Percentiles rank a stretch among this genome's conserved stretches.
Conservation (phyloP, 2,888 invertebrate genomes). For the Helobdella robusta region DNA sequence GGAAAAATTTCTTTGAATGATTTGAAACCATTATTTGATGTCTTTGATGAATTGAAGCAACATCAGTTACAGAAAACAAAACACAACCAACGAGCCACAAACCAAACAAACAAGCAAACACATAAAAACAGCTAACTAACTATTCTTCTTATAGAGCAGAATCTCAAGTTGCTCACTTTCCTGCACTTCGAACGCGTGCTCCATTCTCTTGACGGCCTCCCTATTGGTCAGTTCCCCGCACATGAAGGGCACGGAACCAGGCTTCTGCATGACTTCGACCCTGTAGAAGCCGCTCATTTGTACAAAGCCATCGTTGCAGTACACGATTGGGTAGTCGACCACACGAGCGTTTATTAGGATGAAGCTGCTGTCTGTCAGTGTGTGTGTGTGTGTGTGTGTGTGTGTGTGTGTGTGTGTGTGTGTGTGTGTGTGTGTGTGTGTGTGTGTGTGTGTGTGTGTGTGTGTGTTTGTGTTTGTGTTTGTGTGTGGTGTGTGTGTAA, state of each 20-base stretch:
- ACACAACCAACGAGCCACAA: too few species aligned
- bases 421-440: too few species aligned
- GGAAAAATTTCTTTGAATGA: not conserved
- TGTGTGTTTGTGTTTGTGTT: too few species aligned
- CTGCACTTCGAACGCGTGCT: constrained; percentile 86
- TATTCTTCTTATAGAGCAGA: constrained; percentile 83
- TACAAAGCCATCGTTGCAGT: constrained; percentile 99
- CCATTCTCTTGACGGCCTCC: constrained; percentile 83
- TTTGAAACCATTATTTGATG: not conserved
- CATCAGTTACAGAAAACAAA: too few species aligned
- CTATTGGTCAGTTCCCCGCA: constrained; percentile 97
- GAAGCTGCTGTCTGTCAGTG: constrained; percentile 54
- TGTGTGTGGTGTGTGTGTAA: too few species aligned
- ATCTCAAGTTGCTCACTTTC: constrained; percentile 97
- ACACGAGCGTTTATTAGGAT: constrained; percentile 98
- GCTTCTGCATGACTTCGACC: constrained; percentile 78
- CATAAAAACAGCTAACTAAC: constrained; percentile 7
- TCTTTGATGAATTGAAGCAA: too few species aligned
- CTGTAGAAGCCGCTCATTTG: constrained; percentile 95
- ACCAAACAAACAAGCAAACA: not conserved
- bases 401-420: not conserved
- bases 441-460: too few species aligned
- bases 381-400: not conserved
- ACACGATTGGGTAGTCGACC: constrained; percentile 94
- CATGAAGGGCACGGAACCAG: constrained; percentile 75